phyloP scores from a whole-genome alignment of 2,797 vertebrate genomes.

The Enteromius unitaeniatus region DNA sequence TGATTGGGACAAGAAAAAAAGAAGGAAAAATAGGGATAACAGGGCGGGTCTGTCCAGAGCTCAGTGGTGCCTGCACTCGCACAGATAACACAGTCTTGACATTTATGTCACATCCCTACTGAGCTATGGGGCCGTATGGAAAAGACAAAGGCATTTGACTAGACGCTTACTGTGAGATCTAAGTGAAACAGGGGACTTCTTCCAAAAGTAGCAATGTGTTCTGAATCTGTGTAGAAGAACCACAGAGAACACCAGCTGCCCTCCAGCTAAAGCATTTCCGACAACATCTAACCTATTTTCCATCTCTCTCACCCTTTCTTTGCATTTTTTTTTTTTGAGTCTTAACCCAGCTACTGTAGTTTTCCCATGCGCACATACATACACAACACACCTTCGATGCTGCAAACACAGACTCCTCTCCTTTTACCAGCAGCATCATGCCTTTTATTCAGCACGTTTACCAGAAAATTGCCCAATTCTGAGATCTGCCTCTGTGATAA shows the following conservation, averaged over 20 bases:
- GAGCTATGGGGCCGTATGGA: slow-evolving; percentile 57
- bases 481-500: slow-evolving; percentile 33
- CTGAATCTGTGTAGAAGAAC: slow-evolving; percentile 27
- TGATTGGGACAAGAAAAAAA: slow-evolving; percentile 23
- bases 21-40: slow-evolving; percentile 51
- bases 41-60: slow-evolving; percentile 66
- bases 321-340: background rate
- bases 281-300: slow-evolving; percentile 63
- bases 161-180: slow-evolving; percentile 48
- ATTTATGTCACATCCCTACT: slow-evolving; percentile 76
- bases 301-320: slow-evolving; percentile 15
- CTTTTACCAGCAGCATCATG: slow-evolving; percentile 8
- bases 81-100: slow-evolving; percentile 79
- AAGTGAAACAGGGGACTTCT: slow-evolving; percentile 40
- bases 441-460: slow-evolving; percentile 19
- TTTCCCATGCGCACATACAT: slow-evolving; percentile 11
- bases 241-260: slow-evolving; percentile 48
- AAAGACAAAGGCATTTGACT: slow-evolving; percentile 54
- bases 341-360: slow-evolving; percentile 36
- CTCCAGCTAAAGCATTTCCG: slow-evolving; percentile 46
- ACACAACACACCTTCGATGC: slow-evolving; percentile 17
- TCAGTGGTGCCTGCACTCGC: slow-evolving; percentile 72
- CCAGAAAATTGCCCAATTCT: slow-evolving; percentile 40
- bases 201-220: slow-evolving; percentile 34
- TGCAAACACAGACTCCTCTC: slow-evolving; percentile 6